These are phyloP conservation scores for Sylvicola fuscatus DNA, from an alignment of 2,888 invertebrate species.

Conservation along the genomic window DNA sequence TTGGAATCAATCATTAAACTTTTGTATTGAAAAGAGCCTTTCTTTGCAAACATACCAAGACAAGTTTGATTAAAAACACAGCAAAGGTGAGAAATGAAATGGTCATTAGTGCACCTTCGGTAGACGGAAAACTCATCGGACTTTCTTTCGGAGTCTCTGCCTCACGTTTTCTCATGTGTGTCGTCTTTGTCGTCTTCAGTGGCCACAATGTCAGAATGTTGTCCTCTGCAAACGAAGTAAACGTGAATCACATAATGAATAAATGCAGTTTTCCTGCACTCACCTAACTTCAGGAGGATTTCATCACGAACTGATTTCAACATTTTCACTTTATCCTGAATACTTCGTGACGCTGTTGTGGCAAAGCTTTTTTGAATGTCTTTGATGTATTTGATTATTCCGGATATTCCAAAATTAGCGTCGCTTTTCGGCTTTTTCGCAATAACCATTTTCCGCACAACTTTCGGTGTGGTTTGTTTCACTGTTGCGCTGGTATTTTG, in stretches of 20 bases:
- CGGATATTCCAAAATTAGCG: conserved; percentile 10
- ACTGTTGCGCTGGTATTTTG: no score
- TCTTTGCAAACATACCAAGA: conserved; percentile 33
- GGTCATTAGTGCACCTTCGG: conserved; percentile 61
- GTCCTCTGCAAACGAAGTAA: conserved; percentile 19
- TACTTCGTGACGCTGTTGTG: conserved; percentile 15
- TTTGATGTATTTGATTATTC: conserved; percentile 19
- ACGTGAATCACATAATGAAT: conserved; percentile 1
- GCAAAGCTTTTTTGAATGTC: conserved; percentile 17
- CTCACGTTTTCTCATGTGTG: conserved; percentile 9
- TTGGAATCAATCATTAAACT: not conserved
- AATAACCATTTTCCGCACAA: not conserved
- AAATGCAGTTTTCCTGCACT: conserved; percentile 21
- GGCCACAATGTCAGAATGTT: conserved; percentile 30
- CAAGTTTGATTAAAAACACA: conserved; percentile 63
- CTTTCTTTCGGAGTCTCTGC: conserved; percentile 21
- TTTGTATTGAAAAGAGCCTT: not conserved
- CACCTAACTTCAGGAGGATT: conserved; percentile 45
- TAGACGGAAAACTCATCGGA: conserved; percentile 54
- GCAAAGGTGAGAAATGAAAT: conserved; percentile 72
- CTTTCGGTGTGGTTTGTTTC: no score
- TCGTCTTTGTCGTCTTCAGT: conserved; percentile 6
- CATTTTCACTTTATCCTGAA: conserved; percentile 19
- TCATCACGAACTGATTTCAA: conserved; percentile 23
- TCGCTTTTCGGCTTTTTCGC: not conserved